Base-by-base conservation (phyloP, 2,113 vertebrate genomes). In the Siphamia tubifer region DNA sequence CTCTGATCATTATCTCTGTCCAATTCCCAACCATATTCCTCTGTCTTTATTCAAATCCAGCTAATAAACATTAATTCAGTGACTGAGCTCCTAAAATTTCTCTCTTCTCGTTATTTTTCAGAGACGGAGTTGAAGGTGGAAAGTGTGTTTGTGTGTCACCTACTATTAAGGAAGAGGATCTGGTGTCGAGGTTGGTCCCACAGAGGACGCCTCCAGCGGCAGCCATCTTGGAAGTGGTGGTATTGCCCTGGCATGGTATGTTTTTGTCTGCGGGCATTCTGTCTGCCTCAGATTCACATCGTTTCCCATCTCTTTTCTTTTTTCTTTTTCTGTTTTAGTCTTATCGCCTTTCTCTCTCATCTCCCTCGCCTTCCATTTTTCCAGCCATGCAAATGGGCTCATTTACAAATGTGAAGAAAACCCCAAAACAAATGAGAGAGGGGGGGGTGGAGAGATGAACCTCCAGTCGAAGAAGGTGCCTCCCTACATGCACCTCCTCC, bases 181-280 rank as follows among this genome's bases (percentile, higher is more conserved):
- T 24, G 21, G 38, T 79, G 69, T 81, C 65, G 52, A 15, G 74
- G 72, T 83, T 85, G 81, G 79, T 88, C 72, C 81, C 72, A 81
- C 44, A 58, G 75, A 87, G 81, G 82, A 87, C 27, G 66, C 71
- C 84, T 82, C 74, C 57, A 67, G 71, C 35, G 52, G 82, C 82
- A 86, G 90, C 89, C 88, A 90, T 90, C 84, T 89, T 91, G 90
- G 64, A 89, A 80, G 73, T 70, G 69, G 43, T 58, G 83, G 73
- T 69, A 74, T 84, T 49, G 69, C 68, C 79, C 76, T 85, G 80
- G 78, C 77, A 79, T 13, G 8, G 74, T 70, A 2, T 54, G 54
- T 74, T 81, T 77, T 67, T 74, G 77, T 79, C 81, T 68, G 69
- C 43, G 49, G 57, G 67, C 25, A n/a, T 65, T 84, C 45, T 52